Conservation (phyloP, 2,797 vertebrate species). For the Thripadectes ignobilis region DNA sequence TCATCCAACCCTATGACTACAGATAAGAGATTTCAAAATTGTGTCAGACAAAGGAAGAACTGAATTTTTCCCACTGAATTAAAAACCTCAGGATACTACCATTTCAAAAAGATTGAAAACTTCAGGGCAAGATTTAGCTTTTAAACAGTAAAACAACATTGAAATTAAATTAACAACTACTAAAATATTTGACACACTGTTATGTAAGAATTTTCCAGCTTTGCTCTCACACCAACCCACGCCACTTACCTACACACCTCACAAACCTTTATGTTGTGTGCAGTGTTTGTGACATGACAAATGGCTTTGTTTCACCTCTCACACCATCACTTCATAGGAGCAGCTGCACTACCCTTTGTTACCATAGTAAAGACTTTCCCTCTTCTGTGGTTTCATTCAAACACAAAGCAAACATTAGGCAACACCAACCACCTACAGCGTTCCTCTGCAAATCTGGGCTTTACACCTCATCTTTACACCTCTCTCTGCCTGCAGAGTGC, state of each 20-base stretch:
- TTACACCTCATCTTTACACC: not conserved
- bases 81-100: not conserved
- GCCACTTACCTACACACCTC: not conserved
- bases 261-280: not conserved
- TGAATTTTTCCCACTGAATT: not conserved
- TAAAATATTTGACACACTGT: not conserved
- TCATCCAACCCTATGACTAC: not conserved
- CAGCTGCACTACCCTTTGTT: not conserved
- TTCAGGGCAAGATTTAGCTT: not conserved
- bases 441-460: not conserved
- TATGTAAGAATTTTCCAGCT: constrained; percentile 9
- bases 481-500: not conserved
- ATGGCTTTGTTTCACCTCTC: not conserved
- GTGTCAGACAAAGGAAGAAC: not conserved
- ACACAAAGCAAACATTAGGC: not conserved
- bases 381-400: not conserved
- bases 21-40: not conserved
- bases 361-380: not conserved
- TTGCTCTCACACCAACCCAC: not conserved
- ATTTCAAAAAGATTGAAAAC: not conserved
- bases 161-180: not conserved
- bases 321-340: not conserved
- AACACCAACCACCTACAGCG: not conserved
- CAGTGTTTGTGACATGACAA: not conserved
- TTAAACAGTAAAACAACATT: not conserved